Evolutionary conservation across 2,888 invertebrate genomes (phyloP), one percentile per base, ranked within the genome.

Genomic region (Embidobia sp.): DNA sequence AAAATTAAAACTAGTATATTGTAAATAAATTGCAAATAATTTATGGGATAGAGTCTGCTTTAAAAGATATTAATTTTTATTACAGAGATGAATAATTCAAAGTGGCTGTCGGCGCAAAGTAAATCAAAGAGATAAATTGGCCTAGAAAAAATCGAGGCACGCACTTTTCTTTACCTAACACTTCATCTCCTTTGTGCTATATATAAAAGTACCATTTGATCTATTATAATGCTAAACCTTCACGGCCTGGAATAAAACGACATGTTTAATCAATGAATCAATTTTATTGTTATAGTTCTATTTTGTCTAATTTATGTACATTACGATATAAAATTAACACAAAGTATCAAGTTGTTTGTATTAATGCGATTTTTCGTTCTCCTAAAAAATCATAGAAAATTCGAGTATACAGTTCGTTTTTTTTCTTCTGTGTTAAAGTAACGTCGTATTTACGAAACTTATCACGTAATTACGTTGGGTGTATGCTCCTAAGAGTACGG

Each of bases 191-290:
- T 55, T 22, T 42, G 27, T 53, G 5, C 7, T 26, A 35, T 37
- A 53, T 11, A 37, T 40, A 53, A 26, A 53, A 26, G 26, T 27
- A 15, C 11, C 26, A 33, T 13, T 44, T 57, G 31, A 44, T 44
- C 57, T 57, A 44, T 44, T 33, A 15, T 18, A 29, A 37, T 10
- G 19, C 15, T 6, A 10, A 42, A 22, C 26, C 19, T 19, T 8
- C 10, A n/a, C 1, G 2, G 8, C 4, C 6, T 27, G 13, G 37
- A 67, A 31, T 57, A 57, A 31, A 57, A 40, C 15, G 6, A 57
- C 40, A 49, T 0, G 6, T 27, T 49, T 70, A 61, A 59, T 70
- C 51, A 70, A 70, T 70, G 31, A 70, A 51, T 67, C 31, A 55
- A 67, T 44, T 66, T 35, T 51, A 55, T 57, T 64, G 16, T 64